Evolutionary conservation across 2,113 vertebrate species (phyloP), one percentile per base, ranked within the genome.

Genomic region (Archocentrus centrarchus): DNA sequence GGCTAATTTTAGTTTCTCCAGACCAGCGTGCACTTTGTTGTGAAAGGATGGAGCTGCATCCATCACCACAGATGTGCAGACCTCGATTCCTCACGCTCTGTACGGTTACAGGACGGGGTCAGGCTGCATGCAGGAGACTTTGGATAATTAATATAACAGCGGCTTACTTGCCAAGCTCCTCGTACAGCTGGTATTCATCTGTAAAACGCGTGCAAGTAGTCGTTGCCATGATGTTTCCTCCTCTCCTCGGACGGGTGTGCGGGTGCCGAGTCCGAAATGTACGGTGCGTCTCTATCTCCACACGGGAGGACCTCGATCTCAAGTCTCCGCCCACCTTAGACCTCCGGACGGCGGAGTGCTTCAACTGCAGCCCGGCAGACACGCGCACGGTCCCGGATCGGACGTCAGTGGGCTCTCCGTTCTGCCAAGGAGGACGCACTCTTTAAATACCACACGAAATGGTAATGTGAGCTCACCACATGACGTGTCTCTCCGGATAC

Each of bases 121-220:
- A 47, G 77, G 62, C 62, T 57, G 77, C 82, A 77, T 85, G 87
- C 89, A 47, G 75, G 59, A 66, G 44, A 61, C 70, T 41, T 55
- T 18, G 15, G 53, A 78, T 44, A 64, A 75, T 24, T 4, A 79
- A 37, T 44, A n/a, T 2, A 75, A 66, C 55, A 35, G 55, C 30
- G 13, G 62, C 97, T 97, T 98, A 98, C 97, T 98, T 98, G 96
- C 97, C 97, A 84, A 98, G 97, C 94, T 98, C 97, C 96, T 98
- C 97, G 93, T 98, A 98, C 63, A 98, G 97, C 96, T 98, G 97
- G 91, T 95, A 98, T 91, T 98, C 97, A 92, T 98, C 97, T 47
- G 97, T 98, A 87, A 98, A 98, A 84, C 97, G 97, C 79, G 97
- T 98, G 87, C 97, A 98, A 91, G 97, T 97, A 83, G 97, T 97